Conservation (phyloP, 2,888 invertebrate species). For the Coelinius sp. region DNA sequence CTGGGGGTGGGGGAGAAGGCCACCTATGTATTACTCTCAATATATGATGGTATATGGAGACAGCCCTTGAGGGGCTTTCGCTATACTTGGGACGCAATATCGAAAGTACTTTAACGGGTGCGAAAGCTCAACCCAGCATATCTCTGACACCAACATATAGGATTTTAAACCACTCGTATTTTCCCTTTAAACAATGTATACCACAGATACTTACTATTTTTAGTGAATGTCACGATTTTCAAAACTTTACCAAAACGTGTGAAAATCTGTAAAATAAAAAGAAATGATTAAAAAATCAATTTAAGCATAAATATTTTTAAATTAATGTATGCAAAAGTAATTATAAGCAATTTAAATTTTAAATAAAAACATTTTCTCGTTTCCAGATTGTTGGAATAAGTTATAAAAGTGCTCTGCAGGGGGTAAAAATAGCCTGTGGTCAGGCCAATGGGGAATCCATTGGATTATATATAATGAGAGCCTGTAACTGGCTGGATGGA, state of each 20-base stretch:
- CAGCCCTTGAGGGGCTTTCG: conserved; percentile 49
- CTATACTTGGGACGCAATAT: conserved; percentile 48
- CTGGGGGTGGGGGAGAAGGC: conserved; percentile 22
- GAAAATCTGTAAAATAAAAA: conserved; percentile 89
- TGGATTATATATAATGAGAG: conserved; percentile 38
- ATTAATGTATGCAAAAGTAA: too few species aligned
- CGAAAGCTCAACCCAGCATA: conserved; percentile 31
- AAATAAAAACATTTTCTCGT: too few species aligned
- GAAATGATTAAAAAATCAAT: neutral
- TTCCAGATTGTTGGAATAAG: neutral
- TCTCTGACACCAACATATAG: conserved; percentile 4
- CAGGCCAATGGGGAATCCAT: conserved; percentile 20
- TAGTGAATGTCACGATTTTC: conserved; percentile 99
- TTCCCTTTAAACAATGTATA: neutral
- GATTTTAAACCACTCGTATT: neutral
- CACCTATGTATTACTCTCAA: conserved; percentile 1
- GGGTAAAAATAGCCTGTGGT: conserved; percentile 2
- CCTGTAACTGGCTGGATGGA: conserved; percentile 32
- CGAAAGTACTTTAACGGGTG: conserved; percentile 55
- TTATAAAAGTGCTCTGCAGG: neutral
- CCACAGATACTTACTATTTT: conserved; percentile 90
- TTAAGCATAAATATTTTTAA: neutral
- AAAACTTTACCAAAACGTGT: conserved; percentile 98
- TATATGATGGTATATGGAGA: conserved; percentile 40
- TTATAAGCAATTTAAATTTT: too few species aligned